phyloP scores from a whole-genome alignment of 1,140 invertebrate species.

The Diorhabda sublineata region DNA sequence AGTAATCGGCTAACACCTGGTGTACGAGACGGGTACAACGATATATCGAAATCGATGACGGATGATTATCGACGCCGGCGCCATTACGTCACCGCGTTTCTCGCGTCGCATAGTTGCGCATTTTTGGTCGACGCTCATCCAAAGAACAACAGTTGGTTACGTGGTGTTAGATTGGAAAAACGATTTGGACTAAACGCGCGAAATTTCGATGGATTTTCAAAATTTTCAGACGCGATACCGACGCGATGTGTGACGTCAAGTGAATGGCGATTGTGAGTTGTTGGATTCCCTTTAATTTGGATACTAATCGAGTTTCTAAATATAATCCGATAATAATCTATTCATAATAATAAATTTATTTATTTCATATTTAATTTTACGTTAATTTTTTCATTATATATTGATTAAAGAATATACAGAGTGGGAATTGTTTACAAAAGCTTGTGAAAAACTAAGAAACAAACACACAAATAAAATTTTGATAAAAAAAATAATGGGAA shows the following conservation, averaged over 20 bases:
- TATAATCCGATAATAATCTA: too few species aligned
- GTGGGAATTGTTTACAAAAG: too few species aligned
- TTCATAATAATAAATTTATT: too few species aligned
- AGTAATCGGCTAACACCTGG: neutral
- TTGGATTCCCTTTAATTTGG: too few species aligned
- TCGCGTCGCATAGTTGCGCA: neutral
- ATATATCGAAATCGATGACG: neutral
- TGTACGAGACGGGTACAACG: neutral
- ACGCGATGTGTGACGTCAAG: neutral
- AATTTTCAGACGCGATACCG: neutral
- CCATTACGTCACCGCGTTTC: neutral
- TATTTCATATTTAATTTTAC: too few species aligned
- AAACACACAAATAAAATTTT: too few species aligned
- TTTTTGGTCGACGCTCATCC: neutral
- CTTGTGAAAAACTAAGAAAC: too few species aligned
- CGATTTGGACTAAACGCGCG: neutral
- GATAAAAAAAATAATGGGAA: too few species aligned
- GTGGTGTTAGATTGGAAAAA: constrained; percentile 1
- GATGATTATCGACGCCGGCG: neutral
- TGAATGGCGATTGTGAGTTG: neutral
- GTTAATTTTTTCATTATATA: too few species aligned
- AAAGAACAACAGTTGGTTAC: neutral
- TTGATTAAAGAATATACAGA: too few species aligned
- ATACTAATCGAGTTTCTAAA: too few species aligned
- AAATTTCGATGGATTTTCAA: neutral